Conservation (phyloP, 1,140 invertebrate genomes). For the Philotrypesis tridentata region DNA sequence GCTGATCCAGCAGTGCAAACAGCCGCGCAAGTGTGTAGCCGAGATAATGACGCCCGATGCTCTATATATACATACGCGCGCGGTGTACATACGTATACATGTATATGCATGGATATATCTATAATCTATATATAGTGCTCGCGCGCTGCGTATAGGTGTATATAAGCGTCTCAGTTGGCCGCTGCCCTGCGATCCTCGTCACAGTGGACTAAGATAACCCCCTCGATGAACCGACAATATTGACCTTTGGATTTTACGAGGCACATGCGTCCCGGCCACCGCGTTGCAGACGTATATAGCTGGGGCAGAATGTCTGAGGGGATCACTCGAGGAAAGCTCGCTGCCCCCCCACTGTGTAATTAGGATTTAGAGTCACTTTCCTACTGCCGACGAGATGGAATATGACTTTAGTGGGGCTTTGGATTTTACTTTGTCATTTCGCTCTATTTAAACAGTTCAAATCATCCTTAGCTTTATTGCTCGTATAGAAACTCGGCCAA, state of each 20-base stretch:
- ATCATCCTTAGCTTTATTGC: too few relatives aligned
- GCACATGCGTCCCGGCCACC: not conserved
- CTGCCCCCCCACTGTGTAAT: not conserved
- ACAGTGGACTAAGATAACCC: not conserved
- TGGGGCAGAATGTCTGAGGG: not conserved
- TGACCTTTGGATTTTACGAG: constrained; percentile 51
- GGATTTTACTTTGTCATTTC: not conserved
- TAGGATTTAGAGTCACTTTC: not conserved
- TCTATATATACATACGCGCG: too few relatives aligned
- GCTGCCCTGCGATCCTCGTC: not conserved
- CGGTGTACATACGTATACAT: not conserved
- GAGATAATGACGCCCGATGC: constrained; percentile 50
- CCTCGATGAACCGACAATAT: constrained; percentile 56
- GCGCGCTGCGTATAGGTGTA: not conserved
- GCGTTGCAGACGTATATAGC: too few relatives aligned
- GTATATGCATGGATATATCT: not conserved
- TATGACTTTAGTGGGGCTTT: not conserved
- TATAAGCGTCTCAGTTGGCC: constrained; percentile 2
- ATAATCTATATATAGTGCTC: too few relatives aligned
- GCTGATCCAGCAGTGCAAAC: constrained; percentile 30
- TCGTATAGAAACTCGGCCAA: too few relatives aligned
- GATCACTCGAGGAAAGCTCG: not conserved
- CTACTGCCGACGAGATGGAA: not conserved
- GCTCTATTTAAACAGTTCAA: not conserved
- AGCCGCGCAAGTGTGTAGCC: constrained; percentile 50